A percentile compares a stretch with the other conserved stretches of the same genome.
Conservation (phyloP, 2,888 invertebrate genomes). For the Cantharis flavilabris region DNA sequence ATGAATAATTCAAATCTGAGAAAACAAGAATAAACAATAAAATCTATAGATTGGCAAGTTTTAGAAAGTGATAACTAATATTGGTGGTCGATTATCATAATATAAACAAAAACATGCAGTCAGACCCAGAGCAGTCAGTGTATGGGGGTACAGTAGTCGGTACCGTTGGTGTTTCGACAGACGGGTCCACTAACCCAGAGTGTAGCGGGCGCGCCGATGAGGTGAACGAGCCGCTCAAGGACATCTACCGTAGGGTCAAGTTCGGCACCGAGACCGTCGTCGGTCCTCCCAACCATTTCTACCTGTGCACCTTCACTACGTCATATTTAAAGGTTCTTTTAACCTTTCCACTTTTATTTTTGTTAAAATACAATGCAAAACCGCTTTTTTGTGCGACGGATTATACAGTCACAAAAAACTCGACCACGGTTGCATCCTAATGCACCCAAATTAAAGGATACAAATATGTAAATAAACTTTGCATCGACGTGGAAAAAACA, state of each 20-base stretch:
- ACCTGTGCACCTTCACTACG: constrained; percentile 31
- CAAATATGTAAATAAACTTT: neutral
- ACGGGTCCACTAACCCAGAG: constrained; percentile 43
- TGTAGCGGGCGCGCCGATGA: constrained; percentile 58
- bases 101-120: neutral
- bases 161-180: constrained; percentile 33
- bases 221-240: constrained; percentile 60
- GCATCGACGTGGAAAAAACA: neutral
- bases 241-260: constrained; percentile 55
- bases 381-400: neutral
- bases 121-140: constrained; percentile 9
- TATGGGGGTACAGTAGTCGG: constrained; percentile 28
- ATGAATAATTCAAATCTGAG: neutral
- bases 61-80: neutral
- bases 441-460: neutral
- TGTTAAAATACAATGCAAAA: neutral
- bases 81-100: neutral
- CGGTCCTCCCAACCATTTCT: constrained; percentile 34
- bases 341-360: neutral
- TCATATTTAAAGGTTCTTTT: constrained; percentile 12
- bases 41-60: neutral
- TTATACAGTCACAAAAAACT: neutral
- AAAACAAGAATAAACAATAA: neutral
- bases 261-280: constrained; percentile 42
- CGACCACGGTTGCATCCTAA: neutral